Base-by-base conservation (phyloP, 2,888 invertebrate genomes). In the Corbicula japonica region DNA sequence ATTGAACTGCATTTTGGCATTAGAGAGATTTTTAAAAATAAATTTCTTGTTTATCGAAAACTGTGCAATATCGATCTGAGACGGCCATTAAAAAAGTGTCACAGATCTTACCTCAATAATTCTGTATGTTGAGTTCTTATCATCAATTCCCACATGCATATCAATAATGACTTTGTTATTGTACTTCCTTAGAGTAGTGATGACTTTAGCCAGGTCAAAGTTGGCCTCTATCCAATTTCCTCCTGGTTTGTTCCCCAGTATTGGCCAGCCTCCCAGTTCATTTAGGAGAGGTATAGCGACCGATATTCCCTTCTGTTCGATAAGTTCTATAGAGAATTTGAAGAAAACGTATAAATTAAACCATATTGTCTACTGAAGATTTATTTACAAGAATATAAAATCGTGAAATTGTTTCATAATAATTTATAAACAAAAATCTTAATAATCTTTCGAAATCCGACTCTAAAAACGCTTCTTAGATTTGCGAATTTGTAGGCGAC, bases 251-350 rank as follows among this genome's bases (percentile, higher is more conserved):
- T 82, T 70, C 4, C 86, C 80, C 8, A 92, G 82, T 48, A 87
- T 86, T 32, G 98, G 98, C 98, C 98, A 98, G 3, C 98, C 98
- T 0, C 98, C 98, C 30, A 97, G 94, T 71, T 95, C 95, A 79
- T 95, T 94, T 84, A 96, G 95, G 4, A 95, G 86, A 96, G 85
- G 85, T 12, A 86, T 76, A 2, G 80, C 73, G 2, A 77, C 78
- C 10, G 65, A 30, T 26, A 80, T 95, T 3, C 96, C 96, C 65
- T 97, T 95, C 87, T 95, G 94, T 86, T 96, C 95, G 76, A 97
- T 94, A 70, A 96, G 94, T 60, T 95, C 96, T 97, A 92, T 21
- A 77, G 60, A 46, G 1, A 10, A 12, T 1, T n/a, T 8, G 26
- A 50, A 56, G 18, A n/a, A 34, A 56, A n/a, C 28, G 35, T 35